Percentiles rank a stretch among this genome's conserved stretches.
phyloP scores from a whole-genome alignment of 2,797 vertebrate species.

The Anas bernieri region DNA sequence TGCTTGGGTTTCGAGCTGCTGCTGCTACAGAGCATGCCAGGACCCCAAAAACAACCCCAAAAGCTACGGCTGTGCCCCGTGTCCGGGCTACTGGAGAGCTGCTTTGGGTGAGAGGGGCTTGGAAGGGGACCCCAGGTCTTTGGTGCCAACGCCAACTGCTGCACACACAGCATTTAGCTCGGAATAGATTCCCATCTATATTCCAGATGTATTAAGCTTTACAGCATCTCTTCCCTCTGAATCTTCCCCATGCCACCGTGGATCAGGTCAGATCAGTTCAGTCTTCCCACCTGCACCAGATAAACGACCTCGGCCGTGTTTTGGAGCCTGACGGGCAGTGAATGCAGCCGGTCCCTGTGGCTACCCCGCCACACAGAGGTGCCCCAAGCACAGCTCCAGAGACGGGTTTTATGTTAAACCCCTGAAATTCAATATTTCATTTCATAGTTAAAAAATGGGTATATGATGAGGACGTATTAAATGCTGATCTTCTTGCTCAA shows the following conservation, averaged over 20 bases:
- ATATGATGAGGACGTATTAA: background rate
- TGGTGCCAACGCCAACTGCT: background rate
- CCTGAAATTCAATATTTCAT: background rate
- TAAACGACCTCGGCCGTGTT: background rate
- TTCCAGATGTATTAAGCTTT: background rate
- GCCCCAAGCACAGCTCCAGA: background rate
- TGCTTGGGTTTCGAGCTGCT: accelerated
- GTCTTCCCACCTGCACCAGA: background rate
- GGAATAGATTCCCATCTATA: accelerated
- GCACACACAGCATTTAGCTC: background rate
- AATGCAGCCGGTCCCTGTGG: accelerated
- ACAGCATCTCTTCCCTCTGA: background rate
- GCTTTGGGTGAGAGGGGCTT: background rate
- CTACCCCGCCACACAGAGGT: accelerated
- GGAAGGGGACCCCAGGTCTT: background rate
- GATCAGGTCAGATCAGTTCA: background rate
- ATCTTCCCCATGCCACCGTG: accelerated
- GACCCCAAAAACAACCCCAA: no score
- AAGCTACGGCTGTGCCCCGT: accelerated
- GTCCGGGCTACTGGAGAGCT: background rate
- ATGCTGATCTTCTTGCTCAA: background rate
- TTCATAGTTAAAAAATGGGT: background rate
- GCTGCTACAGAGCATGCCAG: background rate
- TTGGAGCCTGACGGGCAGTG: background rate
- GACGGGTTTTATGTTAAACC: background rate